Evolutionary conservation across 2,888 invertebrate genomes (phyloP).

Genomic region (Elgonia sp.): DNA sequence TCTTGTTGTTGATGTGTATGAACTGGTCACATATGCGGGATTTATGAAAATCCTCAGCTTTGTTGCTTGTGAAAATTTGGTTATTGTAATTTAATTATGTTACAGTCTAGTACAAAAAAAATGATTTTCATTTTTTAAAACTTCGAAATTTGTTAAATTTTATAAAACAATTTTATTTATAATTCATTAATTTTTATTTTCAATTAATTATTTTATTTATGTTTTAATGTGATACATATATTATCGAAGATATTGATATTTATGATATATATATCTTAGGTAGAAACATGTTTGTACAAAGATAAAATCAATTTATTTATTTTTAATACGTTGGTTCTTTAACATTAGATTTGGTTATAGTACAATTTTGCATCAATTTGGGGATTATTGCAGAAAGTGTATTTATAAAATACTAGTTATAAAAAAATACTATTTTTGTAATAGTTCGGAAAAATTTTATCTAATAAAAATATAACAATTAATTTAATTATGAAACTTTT

Average conservation of each 20-base stretch:
- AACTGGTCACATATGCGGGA: constrained; percentile 37
- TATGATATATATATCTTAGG: background rate
- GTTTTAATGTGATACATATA: too few species aligned
- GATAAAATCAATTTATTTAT: constrained; percentile 27
- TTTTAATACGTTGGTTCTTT: constrained; percentile 24
- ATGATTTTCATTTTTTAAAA: background rate
- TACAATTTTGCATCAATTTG: background rate
- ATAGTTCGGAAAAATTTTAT: too few species aligned
- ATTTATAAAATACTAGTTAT: too few species aligned
- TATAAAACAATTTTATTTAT: too few species aligned
- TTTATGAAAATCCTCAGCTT: constrained; percentile 58
- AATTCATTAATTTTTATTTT: too few species aligned
- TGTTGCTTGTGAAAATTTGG: constrained; percentile 45
- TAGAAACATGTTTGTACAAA: constrained; percentile 7
- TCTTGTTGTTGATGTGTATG: constrained; percentile 19
- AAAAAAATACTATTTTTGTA: too few species aligned
- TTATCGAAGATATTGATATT: background rate
- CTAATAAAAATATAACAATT: too few species aligned
- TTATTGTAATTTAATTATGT: constrained; percentile 10
- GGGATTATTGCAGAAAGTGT: too few species aligned
- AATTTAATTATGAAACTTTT: too few species aligned
- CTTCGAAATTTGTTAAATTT: constrained; percentile 4
- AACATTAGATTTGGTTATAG: background rate
- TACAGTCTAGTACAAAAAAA: background rate
- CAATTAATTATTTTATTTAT: background rate